These are phyloP conservation scores for Copidosoma floridanum DNA, from an alignment of 1,140 invertebrate genomes.

Conservation along the genomic window DNA sequence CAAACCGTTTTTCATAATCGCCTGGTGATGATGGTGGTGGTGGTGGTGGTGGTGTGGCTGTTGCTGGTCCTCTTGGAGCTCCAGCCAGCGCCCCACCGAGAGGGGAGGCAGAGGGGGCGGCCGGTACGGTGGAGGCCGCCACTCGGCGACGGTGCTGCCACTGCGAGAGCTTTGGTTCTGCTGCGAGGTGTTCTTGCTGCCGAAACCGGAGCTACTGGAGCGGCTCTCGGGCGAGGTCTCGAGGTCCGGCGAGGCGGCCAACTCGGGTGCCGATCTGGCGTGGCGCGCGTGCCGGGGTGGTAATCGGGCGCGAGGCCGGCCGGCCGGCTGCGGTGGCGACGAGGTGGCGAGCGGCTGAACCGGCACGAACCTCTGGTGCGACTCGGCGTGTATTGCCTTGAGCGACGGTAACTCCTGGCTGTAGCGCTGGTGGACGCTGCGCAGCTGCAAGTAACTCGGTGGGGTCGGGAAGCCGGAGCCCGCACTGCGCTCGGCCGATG, in stretches of 20 bases:
- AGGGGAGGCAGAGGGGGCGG: slow-evolving; percentile 66
- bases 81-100: slow-evolving; percentile 61
- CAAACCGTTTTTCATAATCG: background rate
- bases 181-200: slow-evolving; percentile 86
- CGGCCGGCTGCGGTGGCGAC: slow-evolving; percentile 49
- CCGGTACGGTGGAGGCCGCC: slow-evolving; percentile 72
- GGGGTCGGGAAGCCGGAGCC: slow-evolving; percentile 64
- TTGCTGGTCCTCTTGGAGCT: slow-evolving; percentile 60
- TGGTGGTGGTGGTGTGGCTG: slow-evolving; percentile 28
- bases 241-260: slow-evolving; percentile 61
- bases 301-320: slow-evolving; percentile 57
- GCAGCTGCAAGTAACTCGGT: slow-evolving; percentile 63
- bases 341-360: slow-evolving; percentile 59
- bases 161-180: slow-evolving; percentile 72
- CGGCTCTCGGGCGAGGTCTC: slow-evolving; percentile 83
- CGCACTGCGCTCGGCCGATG: slow-evolving; percentile 67
- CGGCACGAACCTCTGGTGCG: slow-evolving; percentile 59
- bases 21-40: slow-evolving; percentile 32
- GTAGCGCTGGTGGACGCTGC: slow-evolving; percentile 66
- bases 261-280: slow-evolving; percentile 56
- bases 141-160: slow-evolving; percentile 72
- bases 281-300: slow-evolving; percentile 66
- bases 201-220: slow-evolving; percentile 85
- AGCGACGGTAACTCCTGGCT: slow-evolving; percentile 73
- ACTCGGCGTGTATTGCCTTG: slow-evolving; percentile 72